phyloP scores from a whole-genome alignment of 1,140 invertebrate species.

The Caenorhabditis briggsae region DNA sequence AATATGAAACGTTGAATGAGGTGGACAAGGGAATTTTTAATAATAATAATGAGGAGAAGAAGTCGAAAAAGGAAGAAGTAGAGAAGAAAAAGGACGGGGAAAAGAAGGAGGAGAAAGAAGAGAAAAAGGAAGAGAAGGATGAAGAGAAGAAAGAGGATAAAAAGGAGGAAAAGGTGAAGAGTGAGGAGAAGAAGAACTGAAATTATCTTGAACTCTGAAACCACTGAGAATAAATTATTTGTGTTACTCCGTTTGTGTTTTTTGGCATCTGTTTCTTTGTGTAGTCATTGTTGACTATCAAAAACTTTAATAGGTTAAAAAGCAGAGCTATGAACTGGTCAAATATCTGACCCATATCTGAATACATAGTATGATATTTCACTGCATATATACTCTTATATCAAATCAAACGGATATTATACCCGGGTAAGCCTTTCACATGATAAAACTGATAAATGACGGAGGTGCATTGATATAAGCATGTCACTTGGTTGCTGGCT shows the following conservation, averaged over 20 bases:
- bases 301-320: no score
- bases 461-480: no score
- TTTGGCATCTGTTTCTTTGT: no score
- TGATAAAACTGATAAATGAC: no score
- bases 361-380: no score
- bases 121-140: constrained; percentile 7
- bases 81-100: constrained; percentile 2
- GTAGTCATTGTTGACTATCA: no score
- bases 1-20: constrained; percentile 69
- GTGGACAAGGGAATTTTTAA: constrained; percentile 68
- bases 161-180: constrained; percentile 19
- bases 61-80: not conserved
- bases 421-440: no score
- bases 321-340: no score
- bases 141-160: constrained; percentile 4
- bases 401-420: no score
- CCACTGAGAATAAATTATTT: not conserved
- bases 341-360: no score
- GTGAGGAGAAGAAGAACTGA: not conserved
- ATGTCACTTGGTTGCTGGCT: not conserved
- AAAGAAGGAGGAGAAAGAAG: not conserved
- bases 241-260: not conserved
- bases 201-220: not conserved
- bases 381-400: no score
- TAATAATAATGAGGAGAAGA: constrained; percentile 57